A percentile compares a stretch with the other conserved stretches of the same genome.
Evolutionary conservation across 2,888 invertebrate genomes (phyloP).

Genomic region (Orchesella flavescens): DNA sequence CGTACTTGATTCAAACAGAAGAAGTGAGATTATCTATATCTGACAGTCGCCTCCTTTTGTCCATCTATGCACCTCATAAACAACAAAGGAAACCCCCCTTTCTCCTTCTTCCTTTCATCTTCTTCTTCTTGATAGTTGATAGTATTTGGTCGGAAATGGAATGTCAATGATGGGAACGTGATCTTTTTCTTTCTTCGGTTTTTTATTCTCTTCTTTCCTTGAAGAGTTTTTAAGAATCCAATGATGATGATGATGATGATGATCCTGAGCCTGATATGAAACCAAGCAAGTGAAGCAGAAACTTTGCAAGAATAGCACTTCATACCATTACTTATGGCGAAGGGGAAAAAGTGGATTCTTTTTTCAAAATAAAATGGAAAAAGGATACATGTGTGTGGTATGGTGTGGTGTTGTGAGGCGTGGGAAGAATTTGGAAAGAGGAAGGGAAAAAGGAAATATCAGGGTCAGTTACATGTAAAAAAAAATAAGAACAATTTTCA

Average conservation of each 20-base stretch:
- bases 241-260: not conserved
- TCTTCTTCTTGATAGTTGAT: not conserved
- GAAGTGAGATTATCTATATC: not conserved
- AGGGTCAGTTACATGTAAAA: not conserved
- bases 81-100: not conserved
- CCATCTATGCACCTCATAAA: conserved; percentile 13
- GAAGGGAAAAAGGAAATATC: not conserved
- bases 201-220: not conserved
- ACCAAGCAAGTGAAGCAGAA: conserved; percentile 28
- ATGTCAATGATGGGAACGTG: conserved; percentile 54
- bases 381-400: not conserved
- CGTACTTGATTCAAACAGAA: not conserved
- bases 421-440: not conserved
- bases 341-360: not conserved
- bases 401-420: not conserved
- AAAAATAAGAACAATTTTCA: not conserved
- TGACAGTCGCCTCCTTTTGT: conserved; percentile 19
- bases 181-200: conserved; percentile 23
- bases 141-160: conserved; percentile 49
- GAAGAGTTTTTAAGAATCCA: not conserved
- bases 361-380: not conserved
- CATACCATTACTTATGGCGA: conserved; percentile 23
- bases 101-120: not conserved
- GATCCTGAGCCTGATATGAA: too few species aligned
- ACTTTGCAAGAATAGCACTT: conserved; percentile 48